Evolutionary conservation across 2,797 vertebrate species (phyloP), one percentile per base, ranked within the genome.

Genomic region (Megaceryle alcyon): DNA sequence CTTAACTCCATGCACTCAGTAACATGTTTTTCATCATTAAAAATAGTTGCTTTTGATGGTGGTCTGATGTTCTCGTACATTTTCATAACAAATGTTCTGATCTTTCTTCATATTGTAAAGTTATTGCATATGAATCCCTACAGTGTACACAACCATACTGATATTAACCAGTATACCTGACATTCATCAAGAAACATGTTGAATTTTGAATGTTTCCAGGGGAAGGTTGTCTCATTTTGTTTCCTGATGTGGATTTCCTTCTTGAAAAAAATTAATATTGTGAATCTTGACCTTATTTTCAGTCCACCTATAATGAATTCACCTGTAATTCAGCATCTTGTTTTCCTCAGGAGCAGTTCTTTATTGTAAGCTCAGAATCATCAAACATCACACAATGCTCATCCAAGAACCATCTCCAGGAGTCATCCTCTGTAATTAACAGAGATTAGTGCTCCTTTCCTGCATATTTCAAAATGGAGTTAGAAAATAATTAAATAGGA

Each of bases 41-140:
- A 96, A 96, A 94, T 81, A 84, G 76, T 94, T 96, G 66, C 48
- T 88, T 92, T 96, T 77, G 63, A 95, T 97, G 93, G n/a, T 72
- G 86, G 68, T 65, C 80, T 96, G 73, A 95, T 90, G 69, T 92
- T 96, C 88, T 94, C 53, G 22, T 51, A 76, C 18, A 63, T 95
- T 97, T 97, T 96, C 60, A 61, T 96, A 94, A 95, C 87, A 97
- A 96, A 92, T 91, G 28, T 97, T 96, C 75, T 91, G 79, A 73
- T 80, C 76, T 79, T 91, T 96, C 85, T 91, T 90, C 46, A 81
- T 91, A 41, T 94, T 56, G 60, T 89, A 76, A 96, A 78, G 33
- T 88, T 91, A 82, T 41, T 76, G 12, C 90, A 61, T 92, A 92
- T 66, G 77, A 82, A 88, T 94, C 72, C 31, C 46, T 97, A 79